Evolutionary conservation across 2,797 vertebrate species (phyloP), one percentile per base, ranked within the genome.

Genomic region (Pangasius sanitwongsei): DNA sequence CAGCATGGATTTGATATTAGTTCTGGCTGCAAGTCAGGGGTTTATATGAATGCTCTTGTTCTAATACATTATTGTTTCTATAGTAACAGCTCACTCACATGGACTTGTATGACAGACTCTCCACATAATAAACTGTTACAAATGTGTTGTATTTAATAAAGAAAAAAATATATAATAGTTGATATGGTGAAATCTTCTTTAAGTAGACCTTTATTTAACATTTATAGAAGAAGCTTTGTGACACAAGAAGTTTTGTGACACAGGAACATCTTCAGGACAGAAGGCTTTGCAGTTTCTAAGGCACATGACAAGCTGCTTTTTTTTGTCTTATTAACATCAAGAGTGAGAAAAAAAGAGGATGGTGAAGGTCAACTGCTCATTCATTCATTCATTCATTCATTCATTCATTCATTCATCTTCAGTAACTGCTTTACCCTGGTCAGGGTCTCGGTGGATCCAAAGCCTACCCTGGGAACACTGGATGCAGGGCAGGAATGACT

Each of bases 61-160:
- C 20, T 13, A 63, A 61, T 63, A 15, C 37, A 83, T 61, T 44
- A 4, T 28, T 83, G 81, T 41, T 63, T 83, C 57, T 83, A 83
- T 83, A 83, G 34, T 83, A 83, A 83, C 81, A 44, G 11, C 31
- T 61, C 20, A 28, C 15, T 63, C 81, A 61, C 37, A 41, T 63
- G 6, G 37, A 61, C 20, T 82, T 41, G 18, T 37, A 59, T 41
- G 78, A 59, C 20, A 23, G 55, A 37, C 80, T 41, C 8, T 31
- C 20, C 80, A 61, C 55, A 59, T 25, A 41, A 57, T 57, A 23
- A 57, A 57, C 31, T 81, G 55, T 37, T 37, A 61, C 23, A 41
- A 28, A 63, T 83, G 34, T 41, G n/a, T 57, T 80, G 7, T 31
- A 80, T 55, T 31, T 34, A 55, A 50, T 20, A 50, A 77, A 48